Conservation (phyloP, 1,140 invertebrate species). For the Drosophila nigrodunni region DNA sequence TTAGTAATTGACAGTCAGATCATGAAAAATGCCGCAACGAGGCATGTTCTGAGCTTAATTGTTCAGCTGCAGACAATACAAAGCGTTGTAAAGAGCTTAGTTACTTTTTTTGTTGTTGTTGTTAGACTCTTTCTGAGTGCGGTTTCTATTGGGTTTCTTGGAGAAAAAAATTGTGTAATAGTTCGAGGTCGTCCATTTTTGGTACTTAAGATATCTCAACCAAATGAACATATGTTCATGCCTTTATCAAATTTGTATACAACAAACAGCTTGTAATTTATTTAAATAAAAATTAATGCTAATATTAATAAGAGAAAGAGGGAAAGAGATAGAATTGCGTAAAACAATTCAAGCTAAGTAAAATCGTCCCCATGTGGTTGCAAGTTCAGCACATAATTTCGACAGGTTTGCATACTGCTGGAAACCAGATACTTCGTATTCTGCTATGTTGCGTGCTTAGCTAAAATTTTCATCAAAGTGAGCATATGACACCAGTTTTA, state of each 20-base stretch:
- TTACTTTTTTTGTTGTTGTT: conserved; percentile 31
- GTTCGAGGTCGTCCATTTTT: too few species aligned
- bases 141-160: not conserved
- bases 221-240: too few species aligned
- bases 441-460: conserved; percentile 58
- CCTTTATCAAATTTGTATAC: not conserved
- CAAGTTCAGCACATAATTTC: conserved; percentile 30
- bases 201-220: too few species aligned
- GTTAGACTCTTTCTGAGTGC: not conserved
- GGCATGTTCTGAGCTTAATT: conserved; percentile 73
- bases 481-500: conserved; percentile 64
- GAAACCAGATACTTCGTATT: conserved; percentile 13
- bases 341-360: conserved; percentile 9
- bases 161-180: too few species aligned
- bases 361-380: conserved; percentile 1
- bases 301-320: not conserved
- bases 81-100: conserved; percentile 31
- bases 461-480: conserved; percentile 56
- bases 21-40: conserved; percentile 34
- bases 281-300: not conserved
- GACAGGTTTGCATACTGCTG: conserved; percentile 18
- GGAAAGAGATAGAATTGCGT: not conserved
- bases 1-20: conserved; percentile 41
- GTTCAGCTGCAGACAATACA: conserved; percentile 51
- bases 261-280: conserved; percentile 31